phyloP scores from a whole-genome alignment of 2,797 vertebrate genomes.

The Taenioides sp. region DNA sequence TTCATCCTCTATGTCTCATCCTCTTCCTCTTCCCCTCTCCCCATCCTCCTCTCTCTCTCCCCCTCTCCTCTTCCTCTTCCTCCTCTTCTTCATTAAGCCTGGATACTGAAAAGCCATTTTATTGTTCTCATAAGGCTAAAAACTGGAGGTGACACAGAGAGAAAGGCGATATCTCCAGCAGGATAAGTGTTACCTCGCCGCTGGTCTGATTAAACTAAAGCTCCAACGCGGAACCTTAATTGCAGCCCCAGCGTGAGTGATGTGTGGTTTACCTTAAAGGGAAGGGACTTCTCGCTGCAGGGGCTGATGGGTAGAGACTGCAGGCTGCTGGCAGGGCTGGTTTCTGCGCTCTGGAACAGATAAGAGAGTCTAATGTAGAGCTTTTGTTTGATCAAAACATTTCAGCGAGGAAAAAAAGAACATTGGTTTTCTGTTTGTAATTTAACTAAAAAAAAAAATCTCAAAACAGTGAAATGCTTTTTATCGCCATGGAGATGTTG shows the following conservation, averaged over 20 bases:
- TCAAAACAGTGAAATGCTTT: too few species aligned
- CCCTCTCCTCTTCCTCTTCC: constrained; percentile 5
- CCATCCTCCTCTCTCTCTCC: constrained; percentile 3
- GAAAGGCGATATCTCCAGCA: constrained; percentile 28
- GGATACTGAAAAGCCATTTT: constrained; percentile 30
- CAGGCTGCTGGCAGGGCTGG: constrained; percentile 92
- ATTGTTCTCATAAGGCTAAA: constrained; percentile 51
- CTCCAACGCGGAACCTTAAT: constrained; percentile 6
- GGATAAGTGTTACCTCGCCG: constrained; percentile 10
- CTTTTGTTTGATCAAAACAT: not conserved
- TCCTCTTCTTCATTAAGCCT: constrained; percentile 46
- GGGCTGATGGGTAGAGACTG: constrained; percentile 94
- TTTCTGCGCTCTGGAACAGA: constrained; percentile 87
- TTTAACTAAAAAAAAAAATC: too few species aligned
- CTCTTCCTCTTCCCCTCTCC: not conserved
- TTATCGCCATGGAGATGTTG: too few species aligned
- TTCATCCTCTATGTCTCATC: constrained; percentile 9
- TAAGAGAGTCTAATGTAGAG: not conserved
- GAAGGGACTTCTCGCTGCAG: constrained; percentile 87
- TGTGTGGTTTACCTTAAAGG: constrained; percentile 87
- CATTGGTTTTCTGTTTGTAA: not conserved
- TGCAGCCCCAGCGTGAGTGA: constrained; percentile 9
- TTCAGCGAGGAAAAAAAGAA: not conserved
- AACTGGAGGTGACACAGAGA: constrained; percentile 40
- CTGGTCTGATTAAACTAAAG: constrained; percentile 5